phyloP scores from a whole-genome alignment of 2,888 invertebrate genomes.

The Frankliniella intonsa region DNA sequence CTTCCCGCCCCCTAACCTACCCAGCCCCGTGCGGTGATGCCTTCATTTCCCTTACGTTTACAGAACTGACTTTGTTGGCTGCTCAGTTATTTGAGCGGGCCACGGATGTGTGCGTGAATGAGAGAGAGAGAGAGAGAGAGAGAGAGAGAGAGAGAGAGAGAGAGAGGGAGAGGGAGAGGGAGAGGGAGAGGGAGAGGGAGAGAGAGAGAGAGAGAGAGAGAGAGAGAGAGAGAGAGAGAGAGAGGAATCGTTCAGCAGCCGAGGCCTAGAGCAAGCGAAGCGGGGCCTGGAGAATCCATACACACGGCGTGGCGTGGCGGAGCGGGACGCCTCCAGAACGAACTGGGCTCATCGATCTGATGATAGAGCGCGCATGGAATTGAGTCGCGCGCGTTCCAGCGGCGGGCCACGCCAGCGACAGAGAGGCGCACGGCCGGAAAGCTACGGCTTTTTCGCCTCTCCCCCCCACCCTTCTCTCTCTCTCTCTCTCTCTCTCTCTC shows the following conservation, averaged over 20 bases:
- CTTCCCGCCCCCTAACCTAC: too few species aligned
- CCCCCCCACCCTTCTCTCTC: neutral
- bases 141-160: neutral
- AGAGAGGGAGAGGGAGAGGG: neutral
- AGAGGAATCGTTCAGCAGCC: neutral
- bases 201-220: neutral
- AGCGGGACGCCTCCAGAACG: neutral
- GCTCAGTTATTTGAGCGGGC: too few species aligned
- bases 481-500: neutral
- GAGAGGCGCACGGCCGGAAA: neutral
- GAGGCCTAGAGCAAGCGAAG: too few species aligned
- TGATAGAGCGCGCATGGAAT: neutral
- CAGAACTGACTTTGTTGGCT: too few species aligned
- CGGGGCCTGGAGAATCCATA: too few species aligned
- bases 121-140: neutral
- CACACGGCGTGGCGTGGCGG: too few species aligned
- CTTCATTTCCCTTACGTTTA: too few species aligned
- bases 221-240: neutral
- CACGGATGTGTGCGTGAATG: neutral
- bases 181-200: neutral
- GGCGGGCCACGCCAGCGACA: neutral
- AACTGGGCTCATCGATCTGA: neutral
- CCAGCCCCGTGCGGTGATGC: too few species aligned
- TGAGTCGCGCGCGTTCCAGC: neutral
- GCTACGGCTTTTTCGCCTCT: neutral